Base-by-base conservation (phyloP, 2,113 vertebrate genomes). In the Tyrannus savana region DNA sequence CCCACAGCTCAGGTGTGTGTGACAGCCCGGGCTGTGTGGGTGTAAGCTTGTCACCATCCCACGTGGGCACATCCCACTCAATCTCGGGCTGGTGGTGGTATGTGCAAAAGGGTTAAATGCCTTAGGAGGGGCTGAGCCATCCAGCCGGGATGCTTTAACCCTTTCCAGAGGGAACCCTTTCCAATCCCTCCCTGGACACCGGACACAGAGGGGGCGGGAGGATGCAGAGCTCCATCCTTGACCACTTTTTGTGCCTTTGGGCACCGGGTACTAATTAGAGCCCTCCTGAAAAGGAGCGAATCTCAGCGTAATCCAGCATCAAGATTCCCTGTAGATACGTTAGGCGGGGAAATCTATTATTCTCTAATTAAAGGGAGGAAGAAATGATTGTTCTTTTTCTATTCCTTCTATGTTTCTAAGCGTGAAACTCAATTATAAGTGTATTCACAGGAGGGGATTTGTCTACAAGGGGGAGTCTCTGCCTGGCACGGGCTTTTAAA, bases 361-460 rank as follows among this genome's bases (percentile, higher is more conserved):
- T 52, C 62, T 33, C 91, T 93, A 81, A 96, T 96, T 93, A 95
- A 95, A 78, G 3, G 53, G 52, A 71, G 66, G 64, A 73, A 59
- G 76, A 39, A 31, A 59, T 8, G 84, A 91, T 67, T 73, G 87
- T 72, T 59, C 95, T 91, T 87, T 86, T 94, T n/a, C 76, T 84
- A 47, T 71, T 56, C 92, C 73, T 39, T 59, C 30, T 39, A 15
- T 19, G 79, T 86, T 82, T 66, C 72, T 53, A 49, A 80, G 92
- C 52, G 3, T 14, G 52, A 46, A 95, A 71, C 92, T 87, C 96
- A 84, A 96, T 96, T 95, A 94, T 15, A 86, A 91, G 59, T 21
- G 60, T 67, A 59, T 63, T 42, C 12, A 2, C 94, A 53, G 87
- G 53, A 90, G 91, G 92, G 78, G 63, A 76, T 95, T 95, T 89